Evolutionary conservation across 2,888 invertebrate species (phyloP).

Genomic region (Mythimna loreyi): DNA sequence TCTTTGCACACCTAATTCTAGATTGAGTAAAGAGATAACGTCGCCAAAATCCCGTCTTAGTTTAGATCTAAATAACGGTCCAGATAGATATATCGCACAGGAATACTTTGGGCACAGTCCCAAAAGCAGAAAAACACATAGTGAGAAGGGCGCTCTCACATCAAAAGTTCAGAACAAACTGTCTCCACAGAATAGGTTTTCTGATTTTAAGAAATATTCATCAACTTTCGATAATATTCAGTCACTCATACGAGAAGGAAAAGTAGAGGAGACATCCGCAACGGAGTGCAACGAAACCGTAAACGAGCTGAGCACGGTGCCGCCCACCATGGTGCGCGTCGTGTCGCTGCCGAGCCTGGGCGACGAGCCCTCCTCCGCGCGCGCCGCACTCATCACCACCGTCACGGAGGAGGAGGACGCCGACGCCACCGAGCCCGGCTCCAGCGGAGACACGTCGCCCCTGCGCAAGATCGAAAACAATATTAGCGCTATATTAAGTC

Average conservation of each 20-base stretch:
- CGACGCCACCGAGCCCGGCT: slow-evolving; percentile 91
- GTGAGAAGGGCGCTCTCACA: slow-evolving; percentile 77
- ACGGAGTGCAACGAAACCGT: slow-evolving; percentile 91
- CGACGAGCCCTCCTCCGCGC: slow-evolving; percentile 89
- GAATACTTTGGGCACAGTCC: slow-evolving; percentile 88
- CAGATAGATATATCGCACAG: slow-evolving; percentile 84
- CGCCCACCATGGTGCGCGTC: slow-evolving; percentile 92
- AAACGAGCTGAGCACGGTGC: slow-evolving; percentile 91
- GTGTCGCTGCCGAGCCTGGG: slow-evolving; percentile 93
- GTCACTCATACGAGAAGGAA: slow-evolving; percentile 93
- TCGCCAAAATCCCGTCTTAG: slow-evolving; percentile 92
- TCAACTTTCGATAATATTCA: slow-evolving; percentile 95
- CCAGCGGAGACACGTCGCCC: slow-evolving; percentile 92
- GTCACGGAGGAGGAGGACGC: slow-evolving; percentile 94
- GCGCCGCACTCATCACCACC: slow-evolving; percentile 93
- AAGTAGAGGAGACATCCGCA: slow-evolving; percentile 90
- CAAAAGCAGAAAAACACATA: slow-evolving; percentile 84
- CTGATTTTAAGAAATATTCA: slow-evolving; percentile 93
- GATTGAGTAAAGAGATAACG: slow-evolving; percentile 90
- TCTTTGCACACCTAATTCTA: slow-evolving; percentile 92
- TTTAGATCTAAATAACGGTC: slow-evolving; percentile 91
- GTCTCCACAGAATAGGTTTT: slow-evolving; percentile 90
- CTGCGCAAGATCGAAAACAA: slow-evolving; percentile 94
- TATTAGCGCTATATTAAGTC: slow-evolving; percentile 93
- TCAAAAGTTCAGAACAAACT: slow-evolving; percentile 84